phyloP scores from a whole-genome alignment of 2,888 invertebrate genomes.

The Ophraella communa region DNA sequence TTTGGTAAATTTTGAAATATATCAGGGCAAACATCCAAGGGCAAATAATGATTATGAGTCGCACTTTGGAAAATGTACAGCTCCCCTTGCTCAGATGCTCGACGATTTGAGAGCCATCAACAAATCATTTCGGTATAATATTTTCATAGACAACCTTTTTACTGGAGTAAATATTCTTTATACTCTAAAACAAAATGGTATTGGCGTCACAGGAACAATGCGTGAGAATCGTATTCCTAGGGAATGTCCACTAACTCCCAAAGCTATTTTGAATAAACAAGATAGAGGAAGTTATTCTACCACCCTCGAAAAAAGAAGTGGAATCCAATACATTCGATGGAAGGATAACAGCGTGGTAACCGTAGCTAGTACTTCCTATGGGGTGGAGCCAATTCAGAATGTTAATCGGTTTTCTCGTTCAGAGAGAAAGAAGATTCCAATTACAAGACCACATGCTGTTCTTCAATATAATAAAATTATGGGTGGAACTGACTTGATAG shows the following conservation, averaged over 20 bases:
- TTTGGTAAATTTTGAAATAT: slow-evolving; percentile 38
- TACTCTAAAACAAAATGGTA: not conserved
- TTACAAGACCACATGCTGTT: too few relatives aligned
- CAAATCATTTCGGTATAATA: not conserved
- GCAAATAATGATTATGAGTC: not conserved
- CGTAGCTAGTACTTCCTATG: not conserved
- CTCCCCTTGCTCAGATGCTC: not conserved
- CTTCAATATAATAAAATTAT: too few relatives aligned
- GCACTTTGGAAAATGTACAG: not conserved
- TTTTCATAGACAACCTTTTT: not conserved
- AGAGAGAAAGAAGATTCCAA: too few relatives aligned
- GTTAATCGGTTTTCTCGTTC: too few relatives aligned
- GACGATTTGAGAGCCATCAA: not conserved
- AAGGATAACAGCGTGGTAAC: not conserved
- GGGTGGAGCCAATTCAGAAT: not conserved
- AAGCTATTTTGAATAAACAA: not conserved
- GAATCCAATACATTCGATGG: not conserved
- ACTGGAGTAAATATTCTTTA: not conserved
- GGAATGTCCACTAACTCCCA: not conserved
- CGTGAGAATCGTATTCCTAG: not conserved
- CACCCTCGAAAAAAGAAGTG: not conserved
- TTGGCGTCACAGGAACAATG: not conserved
- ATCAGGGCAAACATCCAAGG: slow-evolving; percentile 28
- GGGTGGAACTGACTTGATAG: too few relatives aligned
- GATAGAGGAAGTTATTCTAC: not conserved